Evolutionary conservation across 35 echinoderm and acorn worm genomes (phyloP).

Genomic region (Anneissia japonica): DNA sequence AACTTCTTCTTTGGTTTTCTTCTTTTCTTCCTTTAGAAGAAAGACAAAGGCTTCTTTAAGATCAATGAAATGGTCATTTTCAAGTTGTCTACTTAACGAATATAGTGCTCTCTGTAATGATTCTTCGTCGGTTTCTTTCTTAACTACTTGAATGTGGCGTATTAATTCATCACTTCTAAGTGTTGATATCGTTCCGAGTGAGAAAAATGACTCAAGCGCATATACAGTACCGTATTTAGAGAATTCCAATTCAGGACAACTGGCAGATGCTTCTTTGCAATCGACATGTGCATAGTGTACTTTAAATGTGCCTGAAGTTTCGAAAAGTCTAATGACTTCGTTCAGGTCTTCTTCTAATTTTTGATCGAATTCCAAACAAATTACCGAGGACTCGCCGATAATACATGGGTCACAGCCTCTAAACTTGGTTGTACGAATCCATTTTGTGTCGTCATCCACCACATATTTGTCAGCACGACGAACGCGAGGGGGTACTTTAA

Average conservation of each 20-base stretch:
- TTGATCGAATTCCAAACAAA: neutral
- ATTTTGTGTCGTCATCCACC: neutral
- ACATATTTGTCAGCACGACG: neutral
- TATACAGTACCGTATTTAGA: neutral
- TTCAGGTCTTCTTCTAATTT: neutral
- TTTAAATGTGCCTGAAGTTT: neutral
- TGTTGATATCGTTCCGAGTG: neutral
- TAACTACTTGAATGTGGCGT: neutral
- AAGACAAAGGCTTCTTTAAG: neutral
- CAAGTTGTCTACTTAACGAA: neutral
- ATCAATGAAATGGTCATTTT: slow-evolving; percentile 3
- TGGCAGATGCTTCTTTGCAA: neutral
- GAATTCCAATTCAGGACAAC: neutral
- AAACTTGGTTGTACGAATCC: neutral
- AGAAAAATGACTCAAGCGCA: slow-evolving; percentile 1
- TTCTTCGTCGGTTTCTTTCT: neutral
- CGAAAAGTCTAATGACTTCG: neutral
- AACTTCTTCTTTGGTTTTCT: neutral
- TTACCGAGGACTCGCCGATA: slow-evolving; percentile 1
- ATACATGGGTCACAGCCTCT: neutral
- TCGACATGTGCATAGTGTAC: neutral
- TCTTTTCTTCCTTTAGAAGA: neutral
- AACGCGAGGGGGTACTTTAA: too few relatives aligned
- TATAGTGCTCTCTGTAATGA: neutral
- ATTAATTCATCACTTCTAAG: neutral